These are phyloP conservation scores for Anthophora plumipes DNA, from an alignment of 2,888 invertebrate genomes.

Conservation along the genomic window DNA sequence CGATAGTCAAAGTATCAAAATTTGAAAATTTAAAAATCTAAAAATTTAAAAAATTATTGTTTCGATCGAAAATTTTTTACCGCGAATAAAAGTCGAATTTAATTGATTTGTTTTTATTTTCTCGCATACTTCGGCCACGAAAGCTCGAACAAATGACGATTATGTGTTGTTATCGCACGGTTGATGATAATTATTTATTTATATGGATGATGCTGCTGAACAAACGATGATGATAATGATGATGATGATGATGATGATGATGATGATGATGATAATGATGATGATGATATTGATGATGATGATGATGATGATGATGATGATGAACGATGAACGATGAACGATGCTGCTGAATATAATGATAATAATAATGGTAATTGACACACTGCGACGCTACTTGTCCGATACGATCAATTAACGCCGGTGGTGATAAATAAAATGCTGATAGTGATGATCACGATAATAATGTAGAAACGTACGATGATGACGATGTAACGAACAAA, in stretches of 20 bases:
- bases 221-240: slow-evolving; percentile 62
- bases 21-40: too few species aligned
- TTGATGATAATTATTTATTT: slow-evolving; percentile 82
- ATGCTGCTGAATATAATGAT: slow-evolving; percentile 53
- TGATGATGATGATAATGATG: slow-evolving; percentile 49
- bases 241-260: slow-evolving; percentile 66
- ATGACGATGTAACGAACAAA: slow-evolving; percentile 79
- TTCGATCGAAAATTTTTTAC: neutral
- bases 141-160: slow-evolving; percentile 73
- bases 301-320: slow-evolving; percentile 64
- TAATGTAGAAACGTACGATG: slow-evolving; percentile 67
- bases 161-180: slow-evolving; percentile 79
- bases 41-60: neutral
- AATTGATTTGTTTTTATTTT: neutral
- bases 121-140: slow-evolving; percentile 59
- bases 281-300: slow-evolving; percentile 74
- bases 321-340: slow-evolving; percentile 68
- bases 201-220: slow-evolving; percentile 72
- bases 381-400: slow-evolving; percentile 59
- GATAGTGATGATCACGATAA: slow-evolving; percentile 69
- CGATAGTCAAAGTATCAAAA: too few species aligned
- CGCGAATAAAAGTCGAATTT: neutral
- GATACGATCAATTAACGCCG: slow-evolving; percentile 69
- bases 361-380: slow-evolving; percentile 39
- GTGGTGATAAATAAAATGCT: slow-evolving; percentile 60